Evolutionary conservation across 2,113 vertebrate genomes (phyloP).

Genomic region (Mellivora capensis): DNA sequence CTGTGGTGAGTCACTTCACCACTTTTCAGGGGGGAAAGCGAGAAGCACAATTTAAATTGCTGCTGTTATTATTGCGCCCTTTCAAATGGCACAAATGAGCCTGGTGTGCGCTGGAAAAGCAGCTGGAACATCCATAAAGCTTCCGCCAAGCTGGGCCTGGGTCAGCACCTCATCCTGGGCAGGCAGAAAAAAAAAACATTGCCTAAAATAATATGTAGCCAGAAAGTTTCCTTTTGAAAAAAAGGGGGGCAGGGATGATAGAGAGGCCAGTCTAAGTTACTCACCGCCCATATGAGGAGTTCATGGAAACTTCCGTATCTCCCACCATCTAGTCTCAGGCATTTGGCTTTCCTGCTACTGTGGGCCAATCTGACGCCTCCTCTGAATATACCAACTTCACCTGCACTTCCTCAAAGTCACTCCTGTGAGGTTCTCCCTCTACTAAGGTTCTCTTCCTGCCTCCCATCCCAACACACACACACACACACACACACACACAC

Average conservation of each 20-base stretch:
- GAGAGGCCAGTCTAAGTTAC: neutral
- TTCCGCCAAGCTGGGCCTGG: conserved; percentile 50
- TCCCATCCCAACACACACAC: neutral
- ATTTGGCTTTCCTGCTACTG: neutral
- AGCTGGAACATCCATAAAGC: conserved; percentile 65
- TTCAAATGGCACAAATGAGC: conserved; percentile 71
- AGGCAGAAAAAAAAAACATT: conserved; percentile 32
- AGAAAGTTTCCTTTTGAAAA: conserved; percentile 13
- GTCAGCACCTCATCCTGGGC: conserved; percentile 54
- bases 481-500: neutral
- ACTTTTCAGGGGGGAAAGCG: conserved; percentile 49
- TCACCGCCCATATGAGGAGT: neutral
- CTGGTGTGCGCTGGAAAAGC: conserved; percentile 42
- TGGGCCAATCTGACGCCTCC: neutral
- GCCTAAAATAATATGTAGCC: conserved; percentile 16
- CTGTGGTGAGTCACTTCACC: conserved; percentile 66
- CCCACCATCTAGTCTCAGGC: neutral
- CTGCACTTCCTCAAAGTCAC: neutral
- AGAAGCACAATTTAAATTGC: conserved; percentile 72
- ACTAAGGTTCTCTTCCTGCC: neutral
- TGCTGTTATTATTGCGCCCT: conserved; percentile 70
- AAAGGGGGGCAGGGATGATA: neutral
- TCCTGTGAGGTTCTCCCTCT: neutral
- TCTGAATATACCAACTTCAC: neutral
- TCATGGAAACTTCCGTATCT: neutral